Conservation (phyloP, 2,113 vertebrate genomes). For the pig (Sus scrofa) region DNA sequence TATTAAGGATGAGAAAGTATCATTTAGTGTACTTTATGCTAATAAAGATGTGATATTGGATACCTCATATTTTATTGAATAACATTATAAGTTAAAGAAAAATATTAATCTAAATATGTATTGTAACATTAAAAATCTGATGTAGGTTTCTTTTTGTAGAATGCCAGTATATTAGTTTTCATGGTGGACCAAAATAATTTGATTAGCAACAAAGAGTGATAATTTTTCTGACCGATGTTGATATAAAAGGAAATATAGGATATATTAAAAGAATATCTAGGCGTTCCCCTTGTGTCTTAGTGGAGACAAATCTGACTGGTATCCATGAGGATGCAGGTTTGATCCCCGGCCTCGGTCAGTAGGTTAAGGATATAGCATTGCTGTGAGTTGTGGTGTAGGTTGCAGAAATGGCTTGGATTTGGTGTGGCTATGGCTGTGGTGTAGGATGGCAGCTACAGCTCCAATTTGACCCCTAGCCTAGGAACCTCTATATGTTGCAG, state of each 20-base stretch:
- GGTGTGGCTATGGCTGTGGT: no score
- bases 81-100: constrained; percentile 52
- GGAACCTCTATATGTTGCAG: no score
- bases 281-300: no score
- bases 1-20: constrained; percentile 84
- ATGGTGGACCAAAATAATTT: constrained; percentile 32
- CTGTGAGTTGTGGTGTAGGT: no score
- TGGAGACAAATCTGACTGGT: no score
- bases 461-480: no score
- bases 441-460: no score
- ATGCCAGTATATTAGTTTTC: constrained; percentile 1
- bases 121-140: background rate
- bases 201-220: background rate
- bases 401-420: no score
- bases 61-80: constrained; percentile 80
- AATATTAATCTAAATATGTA: constrained; percentile 22
- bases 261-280: constrained; percentile 22
- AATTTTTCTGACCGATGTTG: constrained; percentile 30
- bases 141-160: constrained; percentile 27
- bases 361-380: no score
- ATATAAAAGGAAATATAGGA: background rate
- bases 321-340: no score
- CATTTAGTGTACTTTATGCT: constrained; percentile 70
- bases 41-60: constrained; percentile 79
- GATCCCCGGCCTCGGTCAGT: no score